These are phyloP conservation scores for Agelastica alni DNA, from an alignment of 2,888 invertebrate species.

Conservation along the genomic window DNA sequence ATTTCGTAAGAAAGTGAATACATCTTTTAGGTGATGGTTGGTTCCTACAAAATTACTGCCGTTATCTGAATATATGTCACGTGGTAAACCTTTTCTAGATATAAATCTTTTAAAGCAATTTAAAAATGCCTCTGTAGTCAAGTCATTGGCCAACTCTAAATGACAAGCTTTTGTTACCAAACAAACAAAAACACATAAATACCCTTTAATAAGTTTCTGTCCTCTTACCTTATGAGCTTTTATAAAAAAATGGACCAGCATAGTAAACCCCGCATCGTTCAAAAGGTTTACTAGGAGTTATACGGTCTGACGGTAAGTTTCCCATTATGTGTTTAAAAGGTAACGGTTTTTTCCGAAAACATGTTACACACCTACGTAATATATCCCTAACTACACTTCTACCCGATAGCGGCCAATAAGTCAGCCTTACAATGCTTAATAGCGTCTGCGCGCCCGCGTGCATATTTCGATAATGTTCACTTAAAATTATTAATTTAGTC, in stretches of 20 bases:
- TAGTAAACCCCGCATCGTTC: neutral
- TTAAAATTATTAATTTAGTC: constrained; percentile 10
- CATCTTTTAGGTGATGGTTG: neutral
- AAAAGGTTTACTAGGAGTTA: neutral
- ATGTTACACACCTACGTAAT: constrained; percentile 13
- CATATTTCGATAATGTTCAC: constrained; percentile 11
- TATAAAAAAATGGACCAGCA: neutral
- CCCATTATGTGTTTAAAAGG: constrained; percentile 3
- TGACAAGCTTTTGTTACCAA: constrained; percentile 10
- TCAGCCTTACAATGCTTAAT: constrained; percentile 9
- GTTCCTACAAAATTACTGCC: neutral
- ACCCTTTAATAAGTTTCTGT: constrained; percentile 3
- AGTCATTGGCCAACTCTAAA: constrained; percentile 6
- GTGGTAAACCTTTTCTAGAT: neutral
- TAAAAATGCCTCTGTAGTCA: constrained; percentile 6
- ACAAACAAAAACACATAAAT: constrained; percentile 12
- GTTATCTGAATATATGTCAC: neutral
- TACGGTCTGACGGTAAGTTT: neutral
- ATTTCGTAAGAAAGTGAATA: neutral
- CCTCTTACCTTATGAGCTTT: constrained; percentile 7
- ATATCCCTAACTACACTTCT: constrained; percentile 8
- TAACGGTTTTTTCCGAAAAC: constrained; percentile 13
- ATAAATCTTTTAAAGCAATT: constrained; percentile 2
- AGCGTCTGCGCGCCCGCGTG: constrained; percentile 16
- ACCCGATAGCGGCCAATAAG: constrained; percentile 18